phyloP scores from a whole-genome alignment of 2,113 vertebrate species.

The Etheostoma spectabile region DNA sequence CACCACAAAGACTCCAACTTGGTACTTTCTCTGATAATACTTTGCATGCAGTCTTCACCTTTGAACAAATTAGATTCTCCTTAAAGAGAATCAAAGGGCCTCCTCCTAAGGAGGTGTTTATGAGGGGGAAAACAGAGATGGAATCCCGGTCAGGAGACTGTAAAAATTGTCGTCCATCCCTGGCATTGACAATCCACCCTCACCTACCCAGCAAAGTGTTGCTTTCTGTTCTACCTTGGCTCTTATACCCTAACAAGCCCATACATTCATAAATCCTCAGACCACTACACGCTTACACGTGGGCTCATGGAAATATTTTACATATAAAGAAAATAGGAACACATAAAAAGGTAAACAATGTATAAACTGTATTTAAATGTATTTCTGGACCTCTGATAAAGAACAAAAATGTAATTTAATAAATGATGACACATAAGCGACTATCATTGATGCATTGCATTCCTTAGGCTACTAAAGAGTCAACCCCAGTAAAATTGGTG shows the following conservation, averaged over 20 bases:
- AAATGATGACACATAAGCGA: background rate
- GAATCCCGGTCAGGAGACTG: slow-evolving; percentile 20
- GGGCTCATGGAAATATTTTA: background rate
- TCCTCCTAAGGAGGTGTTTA: slow-evolving; percentile 54
- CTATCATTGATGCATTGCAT: background rate
- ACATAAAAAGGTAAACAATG: background rate
- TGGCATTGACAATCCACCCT: slow-evolving; percentile 32
- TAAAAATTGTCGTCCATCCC: slow-evolving; percentile 32
- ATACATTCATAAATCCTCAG: slow-evolving; percentile 62
- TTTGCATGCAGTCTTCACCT: slow-evolving; percentile 2
- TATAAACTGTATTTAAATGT: background rate
- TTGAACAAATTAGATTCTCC: slow-evolving; percentile 32
- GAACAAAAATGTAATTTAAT: too few relatives aligned
- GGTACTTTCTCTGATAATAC: slow-evolving; percentile 18
- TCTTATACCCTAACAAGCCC: slow-evolving; percentile 42
- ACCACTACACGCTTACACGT: background rate
- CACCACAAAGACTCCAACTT: background rate
- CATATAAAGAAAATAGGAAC: background rate
- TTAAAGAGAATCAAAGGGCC: slow-evolving; percentile 58
- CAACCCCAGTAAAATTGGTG: background rate
- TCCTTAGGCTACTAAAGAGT: background rate
- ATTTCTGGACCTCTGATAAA: background rate
- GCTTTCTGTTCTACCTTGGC: slow-evolving; percentile 67
- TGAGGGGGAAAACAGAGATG: slow-evolving; percentile 43
- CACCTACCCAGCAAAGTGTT: slow-evolving; percentile 44